Conservation (phyloP, 1,140 invertebrate species). For the Saxidomus purpurata region DNA sequence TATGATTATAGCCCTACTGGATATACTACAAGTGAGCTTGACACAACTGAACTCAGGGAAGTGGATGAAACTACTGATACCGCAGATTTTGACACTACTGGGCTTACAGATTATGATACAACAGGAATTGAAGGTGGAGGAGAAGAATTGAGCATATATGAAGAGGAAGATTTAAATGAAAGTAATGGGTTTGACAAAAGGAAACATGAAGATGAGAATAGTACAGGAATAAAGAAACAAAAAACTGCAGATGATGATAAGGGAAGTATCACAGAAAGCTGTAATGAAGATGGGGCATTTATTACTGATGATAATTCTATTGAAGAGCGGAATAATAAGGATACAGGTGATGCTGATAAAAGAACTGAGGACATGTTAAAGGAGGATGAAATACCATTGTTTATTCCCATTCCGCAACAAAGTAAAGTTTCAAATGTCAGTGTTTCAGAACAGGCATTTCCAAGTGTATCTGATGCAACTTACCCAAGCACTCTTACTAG, state of each 20-base stretch:
- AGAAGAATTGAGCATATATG: constrained; percentile 14
- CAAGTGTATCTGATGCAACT: constrained; percentile 50
- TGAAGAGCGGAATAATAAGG: background rate
- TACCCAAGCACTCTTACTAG: constrained; percentile 47
- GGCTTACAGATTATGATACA: constrained; percentile 55
- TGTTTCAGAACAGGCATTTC: constrained; percentile 26
- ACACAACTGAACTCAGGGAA: constrained; percentile 28
- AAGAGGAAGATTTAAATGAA: background rate
- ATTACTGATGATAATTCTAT: background rate
- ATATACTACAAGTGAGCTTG: constrained; percentile 57
- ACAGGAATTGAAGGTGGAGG: constrained; percentile 43
- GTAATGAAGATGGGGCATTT: background rate
- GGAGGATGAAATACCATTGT: constrained; percentile 12
- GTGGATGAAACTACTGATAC: constrained; percentile 38
- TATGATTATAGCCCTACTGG: constrained; percentile 42
- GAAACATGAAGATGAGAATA: background rate
- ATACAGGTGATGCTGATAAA: background rate
- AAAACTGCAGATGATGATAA: background rate
- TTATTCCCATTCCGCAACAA: background rate
- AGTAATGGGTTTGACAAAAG: background rate
- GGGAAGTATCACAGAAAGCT: background rate
- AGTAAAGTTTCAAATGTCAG: background rate
- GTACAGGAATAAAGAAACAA: background rate
- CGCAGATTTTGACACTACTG: constrained; percentile 33
- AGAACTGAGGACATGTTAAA: background rate